Base-by-base conservation (phyloP, 1,140 invertebrate species). In the Cylas formicarius region DNA sequence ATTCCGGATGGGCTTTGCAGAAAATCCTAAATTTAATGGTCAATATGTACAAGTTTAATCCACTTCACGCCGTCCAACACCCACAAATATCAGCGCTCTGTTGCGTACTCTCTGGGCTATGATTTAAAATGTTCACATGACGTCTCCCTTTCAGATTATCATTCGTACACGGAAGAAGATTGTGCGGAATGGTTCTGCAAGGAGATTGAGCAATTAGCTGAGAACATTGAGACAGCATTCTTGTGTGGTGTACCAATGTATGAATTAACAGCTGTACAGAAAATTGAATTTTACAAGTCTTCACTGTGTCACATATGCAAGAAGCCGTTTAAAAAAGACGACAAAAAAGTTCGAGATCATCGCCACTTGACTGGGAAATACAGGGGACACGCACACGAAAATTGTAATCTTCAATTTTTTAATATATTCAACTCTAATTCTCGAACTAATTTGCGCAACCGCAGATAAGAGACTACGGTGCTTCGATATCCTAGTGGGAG, bases 341-440 rank as follows among this genome's bases (percentile, higher is more conserved):
- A 55, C 37, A 56, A 52, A 48, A 48, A 36, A 10, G 51, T 60
- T 11, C 23, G 23, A 18, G 60, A 68, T 44, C 62, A 67, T 54
- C 48, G 48, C 52, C 62, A 67, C 50, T 49, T 62, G 4, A 67
- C 53, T 18, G 62, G 55, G n/a, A n/a, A 7, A 42, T 58, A 57
- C 55, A 38, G 66, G 43, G 61, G 60, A n/a, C 19, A 50, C n/a
- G 63, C 63, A 0, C 65, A 68, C 55, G 38, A 53, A 8, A 18
- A 17, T 10, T 68, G 63, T 46, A 70, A 70, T 53, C 24, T 67
- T 16, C 50, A 63, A 38, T 67, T 51, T 53, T n/a, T n/a, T n/a
- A n/a, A n/a, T n/a, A n/a, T n/a, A n/a, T n/a, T n/a, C n/a, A n/a
- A n/a, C n/a, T n/a, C n/a, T n/a, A n/a, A n/a, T n/a, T n/a, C n/a